Percentiles rank a stretch among this genome's conserved stretches.
These are phyloP conservation scores for Xanthia togata DNA, from an alignment of 2,888 invertebrate genomes.

Conservation along the genomic window DNA sequence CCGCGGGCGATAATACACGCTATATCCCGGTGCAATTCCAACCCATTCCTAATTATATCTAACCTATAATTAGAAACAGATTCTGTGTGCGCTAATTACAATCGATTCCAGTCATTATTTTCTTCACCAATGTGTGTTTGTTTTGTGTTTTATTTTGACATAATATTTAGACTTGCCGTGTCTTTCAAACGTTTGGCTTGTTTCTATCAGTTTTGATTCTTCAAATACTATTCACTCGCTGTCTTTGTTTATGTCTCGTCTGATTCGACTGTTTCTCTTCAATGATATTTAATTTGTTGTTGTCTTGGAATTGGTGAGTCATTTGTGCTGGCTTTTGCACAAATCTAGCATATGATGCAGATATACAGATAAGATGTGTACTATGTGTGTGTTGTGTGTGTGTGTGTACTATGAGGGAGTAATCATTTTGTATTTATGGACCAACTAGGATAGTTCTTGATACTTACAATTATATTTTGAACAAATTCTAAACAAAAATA, in stretches of 20 bases:
- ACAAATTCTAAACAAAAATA: too few species aligned
- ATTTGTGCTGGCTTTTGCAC: not conserved
- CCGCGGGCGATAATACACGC: not conserved
- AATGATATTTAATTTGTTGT: conserved; percentile 21
- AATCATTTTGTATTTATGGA: too few species aligned
- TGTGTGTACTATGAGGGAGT: too few species aligned
- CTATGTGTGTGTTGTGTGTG: too few species aligned
- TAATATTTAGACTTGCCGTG: conserved; percentile 52
- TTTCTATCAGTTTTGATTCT: conserved; percentile 22
- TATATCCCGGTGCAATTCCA: conserved; percentile 6
- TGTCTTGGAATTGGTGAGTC: conserved; percentile 4
- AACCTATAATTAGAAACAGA: conserved; percentile 46
- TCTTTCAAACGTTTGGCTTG: conserved; percentile 24
- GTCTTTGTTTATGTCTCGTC: conserved; percentile 40
- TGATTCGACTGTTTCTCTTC: conserved; percentile 38
- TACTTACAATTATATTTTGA: too few species aligned
- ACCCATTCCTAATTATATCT: not conserved
- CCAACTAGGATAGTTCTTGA: too few species aligned
- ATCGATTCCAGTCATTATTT: conserved; percentile 34
- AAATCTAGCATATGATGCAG: conserved; percentile 8
- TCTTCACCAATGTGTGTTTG: conserved; percentile 24
- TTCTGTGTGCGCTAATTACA: conserved; percentile 40
- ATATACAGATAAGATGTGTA: too few species aligned
- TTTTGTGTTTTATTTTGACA: conserved; percentile 53
- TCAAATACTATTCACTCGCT: conserved; percentile 8